Base-by-base conservation (phyloP, 2,888 invertebrate genomes). In the Nebria brevicollis region DNA sequence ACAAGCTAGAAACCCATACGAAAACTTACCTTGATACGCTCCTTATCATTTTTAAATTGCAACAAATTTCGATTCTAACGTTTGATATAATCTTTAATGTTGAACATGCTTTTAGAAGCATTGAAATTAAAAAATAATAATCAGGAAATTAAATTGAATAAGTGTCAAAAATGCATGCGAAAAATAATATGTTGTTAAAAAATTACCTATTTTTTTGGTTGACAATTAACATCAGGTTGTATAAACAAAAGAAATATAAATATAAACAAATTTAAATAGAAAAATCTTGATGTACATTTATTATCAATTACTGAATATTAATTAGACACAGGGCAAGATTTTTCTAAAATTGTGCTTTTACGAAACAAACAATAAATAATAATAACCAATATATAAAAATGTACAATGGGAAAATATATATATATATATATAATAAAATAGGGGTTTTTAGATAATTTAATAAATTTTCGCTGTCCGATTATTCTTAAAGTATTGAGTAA, bases 21-120 rank as follows among this genome's bases (percentile, higher is more conserved):
- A 70, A 54, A 26, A 70, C 70, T 70, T 70, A 70, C 70, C 70
- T 70, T 70, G 25, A 34, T 70, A 70, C 20, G 70, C n/a, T 70
- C 25, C 70, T 70, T 70, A 20, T 70, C 13, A 15, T 54, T 54
- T 54, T 54, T 7, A 54, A 26, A 25, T 70, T 70, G 70, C 11
- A 70, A 70, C 6, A 70, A 54, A 54, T 54, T 54, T 54, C 34
- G 34, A 54, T 7, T 54, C 54, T 54, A 54, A 54, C 13, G 4
- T 54, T 54, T 6, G 4, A 54, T 11, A 54, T 54, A 54, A 11
- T 54, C 8, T 54, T 54, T 54, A 54, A 11, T 54, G 4, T 54
- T 54, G 54, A 13, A 11, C 54, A 54, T 54, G 54, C 54, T 54
- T 54, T 54, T 54, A n/a, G 54, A 54, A 54, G 54, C 54, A 54